Evolutionary conservation across 2,113 vertebrate genomes (phyloP), one percentile per base, ranked within the genome.

Genomic region (Mus spicilegus): DNA sequence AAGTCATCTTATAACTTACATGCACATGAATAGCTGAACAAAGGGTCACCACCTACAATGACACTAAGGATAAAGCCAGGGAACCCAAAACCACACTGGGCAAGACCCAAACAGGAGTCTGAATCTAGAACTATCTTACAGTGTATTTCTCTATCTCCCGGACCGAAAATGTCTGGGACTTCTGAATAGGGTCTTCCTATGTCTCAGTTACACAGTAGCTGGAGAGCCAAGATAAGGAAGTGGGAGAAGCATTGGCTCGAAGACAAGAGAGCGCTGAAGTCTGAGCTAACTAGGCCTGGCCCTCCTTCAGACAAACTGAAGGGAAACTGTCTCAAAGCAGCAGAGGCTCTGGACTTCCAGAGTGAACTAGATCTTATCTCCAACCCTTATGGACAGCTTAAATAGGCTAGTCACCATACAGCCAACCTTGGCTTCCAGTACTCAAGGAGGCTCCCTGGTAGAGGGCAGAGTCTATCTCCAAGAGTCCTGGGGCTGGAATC

Each of bases 1-100:
- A 20, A 33, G 9, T 30, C 0, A 13, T 22, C 28, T 58, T 49
- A 12, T 17, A 1, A 42, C 51, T 28, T 12, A 11, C 46, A 6
- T 0, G 0, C 63, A 22, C 3, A 0, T 22, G 0, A 7, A 39
- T 17, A 1, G 1, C 67, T 2, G 24, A 20, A 16, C 26, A 24
- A 10, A 17, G 1, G 39, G 7, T 1, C 12, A 20, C 22, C 3
- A 1, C 30, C 58, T 3, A 24, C n/a, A 17, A 54, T 1, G 13
- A 16, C 17, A 3, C 9, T 1, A 20, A 26, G 49, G 63, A 39
- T 4, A 54, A 3, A 46, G 67, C 16, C 12, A 1, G 3, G 3
- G 77, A 17, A 63, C 0, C 0, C 3, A 17, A 2, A 46, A 8
- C 30, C 56, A 69, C 0, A 11, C 39, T 4, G 46, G 2, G 8